Conservation (phyloP, 2,113 vertebrate genomes). For the Campylomormyrus tamandua region DNA sequence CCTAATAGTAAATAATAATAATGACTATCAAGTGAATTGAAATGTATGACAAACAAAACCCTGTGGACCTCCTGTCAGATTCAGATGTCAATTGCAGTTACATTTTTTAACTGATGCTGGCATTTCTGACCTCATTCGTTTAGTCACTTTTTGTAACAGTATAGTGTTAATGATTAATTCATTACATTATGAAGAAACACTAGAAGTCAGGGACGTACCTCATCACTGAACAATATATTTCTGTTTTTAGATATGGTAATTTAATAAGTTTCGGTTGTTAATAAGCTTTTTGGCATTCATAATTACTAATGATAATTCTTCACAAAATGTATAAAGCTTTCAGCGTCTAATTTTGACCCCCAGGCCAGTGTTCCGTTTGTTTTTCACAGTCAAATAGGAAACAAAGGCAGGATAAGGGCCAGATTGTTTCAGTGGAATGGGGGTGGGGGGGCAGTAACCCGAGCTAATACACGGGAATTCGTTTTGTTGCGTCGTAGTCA, state of each 20-base stretch:
- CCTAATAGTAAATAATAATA: background rate
- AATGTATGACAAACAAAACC: background rate
- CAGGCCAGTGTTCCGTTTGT: slow-evolving; percentile 21
- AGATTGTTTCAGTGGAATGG: slow-evolving; percentile 49
- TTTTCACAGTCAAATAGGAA: slow-evolving; percentile 22
- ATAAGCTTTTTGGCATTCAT: background rate
- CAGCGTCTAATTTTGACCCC: slow-evolving; percentile 26
- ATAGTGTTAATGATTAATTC: background rate
- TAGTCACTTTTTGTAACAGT: background rate
- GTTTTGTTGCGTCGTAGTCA: slow-evolving; percentile 48
- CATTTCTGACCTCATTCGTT: background rate
- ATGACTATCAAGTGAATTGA: background rate
- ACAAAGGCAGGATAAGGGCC: slow-evolving; percentile 38
- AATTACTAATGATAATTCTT: background rate
- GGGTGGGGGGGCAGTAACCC: slow-evolving; percentile 46
- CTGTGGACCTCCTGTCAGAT: background rate
- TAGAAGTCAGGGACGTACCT: background rate
- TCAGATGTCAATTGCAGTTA: background rate
- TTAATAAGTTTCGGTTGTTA: background rate
- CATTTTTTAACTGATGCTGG: background rate
- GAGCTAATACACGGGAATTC: slow-evolving; percentile 48
- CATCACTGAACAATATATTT: background rate
- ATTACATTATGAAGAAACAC: background rate
- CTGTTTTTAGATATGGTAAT: background rate
- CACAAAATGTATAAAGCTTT: slow-evolving; percentile 3